Evolutionary conservation across 2,888 invertebrate genomes (phyloP).

Genomic region (Drosophila tripunctata): DNA sequence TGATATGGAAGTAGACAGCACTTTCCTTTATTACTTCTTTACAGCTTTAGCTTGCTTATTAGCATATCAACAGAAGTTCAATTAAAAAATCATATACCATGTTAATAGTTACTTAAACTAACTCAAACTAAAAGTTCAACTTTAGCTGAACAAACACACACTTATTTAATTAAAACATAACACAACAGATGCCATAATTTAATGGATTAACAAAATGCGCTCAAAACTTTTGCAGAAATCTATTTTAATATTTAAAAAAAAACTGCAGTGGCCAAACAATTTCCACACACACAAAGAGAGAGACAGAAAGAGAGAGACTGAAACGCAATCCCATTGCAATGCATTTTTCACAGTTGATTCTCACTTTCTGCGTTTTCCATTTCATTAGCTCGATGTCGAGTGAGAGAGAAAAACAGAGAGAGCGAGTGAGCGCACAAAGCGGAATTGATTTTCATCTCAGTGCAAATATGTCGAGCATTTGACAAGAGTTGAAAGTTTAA

Average conservation of each 20-base stretch:
- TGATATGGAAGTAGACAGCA: slow-evolving; percentile 10
- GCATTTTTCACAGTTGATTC: slow-evolving; percentile 25
- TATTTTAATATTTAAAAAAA: neutral
- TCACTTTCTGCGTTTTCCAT: slow-evolving; percentile 32
- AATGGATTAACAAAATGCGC: neutral
- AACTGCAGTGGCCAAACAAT: neutral
- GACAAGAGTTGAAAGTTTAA: slow-evolving; percentile 60
- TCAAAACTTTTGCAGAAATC: neutral
- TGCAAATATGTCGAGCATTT: slow-evolving; percentile 42
- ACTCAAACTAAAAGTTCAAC: neutral
- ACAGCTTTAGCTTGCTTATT: too few species aligned
- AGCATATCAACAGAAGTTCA: too few species aligned
- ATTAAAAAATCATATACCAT: too few species aligned
- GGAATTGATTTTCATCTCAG: slow-evolving; percentile 26
- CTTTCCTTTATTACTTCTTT: too few species aligned
- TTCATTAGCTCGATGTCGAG: slow-evolving; percentile 39
- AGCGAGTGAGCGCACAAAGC: too few species aligned
- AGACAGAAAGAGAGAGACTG: neutral
- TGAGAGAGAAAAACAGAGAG: too few species aligned
- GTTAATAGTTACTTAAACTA: too few species aligned
- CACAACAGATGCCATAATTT: neutral
- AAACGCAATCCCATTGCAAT: neutral
- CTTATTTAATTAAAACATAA: neutral
- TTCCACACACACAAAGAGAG: neutral
- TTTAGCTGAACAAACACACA: neutral